phyloP scores from a whole-genome alignment of 2,113 vertebrate genomes.

The Camarhynchus parvulus region DNA sequence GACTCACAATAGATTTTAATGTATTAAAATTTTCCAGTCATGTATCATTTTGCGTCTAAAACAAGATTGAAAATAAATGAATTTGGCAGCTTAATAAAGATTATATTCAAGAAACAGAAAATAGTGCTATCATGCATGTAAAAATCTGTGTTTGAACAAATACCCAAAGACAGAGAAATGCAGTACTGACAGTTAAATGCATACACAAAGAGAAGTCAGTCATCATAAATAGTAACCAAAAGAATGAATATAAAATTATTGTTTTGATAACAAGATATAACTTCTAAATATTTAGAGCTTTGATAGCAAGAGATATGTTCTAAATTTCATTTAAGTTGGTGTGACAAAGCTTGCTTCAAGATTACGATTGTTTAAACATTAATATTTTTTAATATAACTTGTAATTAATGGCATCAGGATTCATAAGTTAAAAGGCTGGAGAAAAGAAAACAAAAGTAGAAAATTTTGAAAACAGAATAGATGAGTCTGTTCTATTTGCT shows the following conservation, averaged over 20 bases:
- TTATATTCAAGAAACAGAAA: not conserved
- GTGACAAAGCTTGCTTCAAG: not conserved
- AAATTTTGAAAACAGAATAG: not conserved
- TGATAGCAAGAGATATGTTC: not conserved
- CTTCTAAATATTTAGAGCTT: not conserved
- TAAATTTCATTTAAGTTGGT: not conserved
- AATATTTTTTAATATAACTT: not conserved
- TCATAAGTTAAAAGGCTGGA: not conserved
- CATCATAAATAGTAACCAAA: not conserved
- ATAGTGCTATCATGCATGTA: not conserved
- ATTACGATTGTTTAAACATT: not conserved
- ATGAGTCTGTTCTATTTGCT: not conserved
- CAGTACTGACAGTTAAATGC: not conserved
- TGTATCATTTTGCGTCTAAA: not conserved
- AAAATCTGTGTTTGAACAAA: not conserved
- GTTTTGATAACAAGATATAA: not conserved
- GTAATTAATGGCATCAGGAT: not conserved
- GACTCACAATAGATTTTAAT: not conserved
- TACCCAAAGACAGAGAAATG: not conserved
- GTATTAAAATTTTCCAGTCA: not conserved
- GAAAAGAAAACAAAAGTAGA: not conserved
- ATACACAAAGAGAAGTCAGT: not conserved
- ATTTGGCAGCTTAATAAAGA: not conserved
- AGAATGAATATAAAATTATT: not conserved
- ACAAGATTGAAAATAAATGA: not conserved